A percentile compares a stretch with the other conserved stretches of the same genome.
phyloP scores from a whole-genome alignment of 2,113 vertebrate species.

The Platysteira castanea region DNA sequence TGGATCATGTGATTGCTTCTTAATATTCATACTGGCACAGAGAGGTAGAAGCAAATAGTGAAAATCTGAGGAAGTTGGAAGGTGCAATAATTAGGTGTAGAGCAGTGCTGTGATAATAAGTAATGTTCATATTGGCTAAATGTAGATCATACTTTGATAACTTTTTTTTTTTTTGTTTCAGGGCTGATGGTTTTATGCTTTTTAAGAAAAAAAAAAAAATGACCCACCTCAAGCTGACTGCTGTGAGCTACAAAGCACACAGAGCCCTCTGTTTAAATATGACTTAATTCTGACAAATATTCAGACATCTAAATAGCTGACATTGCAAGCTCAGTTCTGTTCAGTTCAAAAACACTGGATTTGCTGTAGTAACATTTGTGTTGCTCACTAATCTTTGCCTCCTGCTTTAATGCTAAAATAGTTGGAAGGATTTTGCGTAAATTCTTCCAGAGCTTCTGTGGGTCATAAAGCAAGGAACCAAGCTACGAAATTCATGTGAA shows the following conservation, averaged over 20 bases:
- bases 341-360: neutral
- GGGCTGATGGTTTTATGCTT: neutral
- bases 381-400: neutral
- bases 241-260: neutral
- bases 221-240: neutral
- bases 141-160: neutral
- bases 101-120: neutral
- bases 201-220: neutral
- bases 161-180: neutral
- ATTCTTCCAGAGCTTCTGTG: neutral
- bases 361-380: neutral
- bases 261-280: neutral
- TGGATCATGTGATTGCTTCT: neutral
- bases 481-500: neutral
- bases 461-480: neutral
- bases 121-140: neutral
- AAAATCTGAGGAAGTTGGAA: neutral
- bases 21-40: neutral
- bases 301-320: neutral
- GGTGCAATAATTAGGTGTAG: neutral
- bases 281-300: neutral
- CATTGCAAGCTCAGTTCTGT: neutral
- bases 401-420: neutral
- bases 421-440: conserved; percentile 20
- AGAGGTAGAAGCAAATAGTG: neutral